Evolutionary conservation across 2,797 vertebrate species (phyloP).

Genomic region (Danionella dracula): DNA sequence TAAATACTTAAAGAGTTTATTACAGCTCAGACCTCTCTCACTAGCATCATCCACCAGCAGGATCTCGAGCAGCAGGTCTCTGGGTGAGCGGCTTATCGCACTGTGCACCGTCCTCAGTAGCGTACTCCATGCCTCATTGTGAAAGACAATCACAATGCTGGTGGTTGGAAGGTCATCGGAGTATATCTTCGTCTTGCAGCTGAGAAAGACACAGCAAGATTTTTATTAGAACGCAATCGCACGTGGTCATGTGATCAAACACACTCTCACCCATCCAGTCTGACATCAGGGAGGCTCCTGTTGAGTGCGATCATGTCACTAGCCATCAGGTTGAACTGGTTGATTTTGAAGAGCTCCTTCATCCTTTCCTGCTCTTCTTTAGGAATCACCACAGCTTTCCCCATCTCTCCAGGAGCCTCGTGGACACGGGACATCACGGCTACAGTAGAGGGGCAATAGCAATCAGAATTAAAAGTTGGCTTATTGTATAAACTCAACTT

Average conservation of each 20-base stretch:
- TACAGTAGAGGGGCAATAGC: constrained; percentile 56
- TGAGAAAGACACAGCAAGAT: constrained; percentile 44
- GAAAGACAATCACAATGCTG: constrained; percentile 95
- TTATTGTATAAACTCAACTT: too few relatives aligned
- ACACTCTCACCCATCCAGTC: constrained; percentile 86
- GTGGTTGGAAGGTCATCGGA: constrained; percentile 87
- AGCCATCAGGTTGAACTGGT: constrained; percentile 98
- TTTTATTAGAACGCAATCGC: neutral
- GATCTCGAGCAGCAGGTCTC: constrained; percentile 81
- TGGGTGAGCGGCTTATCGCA: constrained; percentile 85
- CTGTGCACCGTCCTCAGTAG: constrained; percentile 90
- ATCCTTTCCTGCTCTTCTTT: constrained; percentile 95
- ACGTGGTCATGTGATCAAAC: neutral
- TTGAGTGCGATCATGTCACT: constrained; percentile 96
- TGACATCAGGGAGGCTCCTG: constrained; percentile 90
- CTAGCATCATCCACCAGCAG: constrained; percentile 94
- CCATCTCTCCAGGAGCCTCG: constrained; percentile 95
- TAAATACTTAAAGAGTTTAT: too few relatives aligned
- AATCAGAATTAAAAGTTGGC: too few relatives aligned
- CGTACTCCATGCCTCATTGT: constrained; percentile 99
- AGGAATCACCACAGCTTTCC: constrained; percentile 88
- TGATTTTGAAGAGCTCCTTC: constrained; percentile 99
- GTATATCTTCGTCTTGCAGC: constrained; percentile 91
- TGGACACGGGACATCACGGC: constrained; percentile 92
- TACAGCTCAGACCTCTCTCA: constrained; percentile 92